Evolutionary conservation across 2,888 invertebrate species (phyloP), one percentile per base, ranked within the genome.

Genomic region (Xanthia togata): DNA sequence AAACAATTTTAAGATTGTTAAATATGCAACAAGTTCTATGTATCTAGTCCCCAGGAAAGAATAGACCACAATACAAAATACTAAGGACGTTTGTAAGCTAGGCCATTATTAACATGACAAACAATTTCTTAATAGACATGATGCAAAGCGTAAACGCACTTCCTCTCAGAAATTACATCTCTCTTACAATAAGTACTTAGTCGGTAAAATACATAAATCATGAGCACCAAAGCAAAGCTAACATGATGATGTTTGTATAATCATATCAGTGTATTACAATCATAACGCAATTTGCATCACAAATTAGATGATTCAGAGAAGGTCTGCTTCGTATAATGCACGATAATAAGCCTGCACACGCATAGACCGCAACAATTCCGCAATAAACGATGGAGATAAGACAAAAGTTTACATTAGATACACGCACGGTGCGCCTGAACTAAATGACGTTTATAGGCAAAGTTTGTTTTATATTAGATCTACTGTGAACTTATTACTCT

Each of bases 231-330:
- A 81, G 57, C 74, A 81, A 57, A 81, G 20, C 68, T 50, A 76
- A 62, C 20, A 38, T 72, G 71, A 81, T 76, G 63, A 81, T 82
- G 86, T 82, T 82, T 85, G 70, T 69, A 60, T 76, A 85, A 85
- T 85, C 59, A 76, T 76, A 82, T 76, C 76, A 63, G 6, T 81
- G 63, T 63, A 85, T 64, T 74, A 76, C 65, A 85, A 82, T 71
- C 63, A 57, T 50, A 82, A 76, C 70, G 31, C 77, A 71, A 82
- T 70, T 67, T 70, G 59, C 57, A 76, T 57, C 55, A 71, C 68
- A 60, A 71, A 81, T 50, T 17, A 85, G 64, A 44, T 26, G 31
- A 71, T 50, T 81, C 68, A 85, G 64, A 85, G 82, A 82, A 85
- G 77, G 59, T 47, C n/a, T 26, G 47, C 57, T 74, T 74, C 60